Evolutionary conservation across 2,113 vertebrate genomes (phyloP).

Genomic region (Anguilla rostrata): DNA sequence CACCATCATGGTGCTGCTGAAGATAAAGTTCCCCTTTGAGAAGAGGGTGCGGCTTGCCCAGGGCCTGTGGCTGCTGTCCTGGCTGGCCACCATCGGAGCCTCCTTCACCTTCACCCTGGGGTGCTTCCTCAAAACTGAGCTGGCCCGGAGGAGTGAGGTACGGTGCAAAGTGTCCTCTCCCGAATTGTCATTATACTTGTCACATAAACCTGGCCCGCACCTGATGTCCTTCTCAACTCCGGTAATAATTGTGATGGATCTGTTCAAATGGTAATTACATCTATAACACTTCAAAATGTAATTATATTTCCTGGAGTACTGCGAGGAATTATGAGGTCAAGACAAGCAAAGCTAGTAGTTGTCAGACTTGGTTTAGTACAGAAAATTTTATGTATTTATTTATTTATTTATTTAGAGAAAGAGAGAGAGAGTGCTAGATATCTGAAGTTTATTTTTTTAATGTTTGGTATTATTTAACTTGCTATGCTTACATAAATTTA

Average conservation of each 20-base stretch:
- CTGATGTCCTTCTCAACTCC: not conserved
- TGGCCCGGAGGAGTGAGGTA: slow-evolving; percentile 75
- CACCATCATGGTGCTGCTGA: slow-evolving; percentile 74
- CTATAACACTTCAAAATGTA: not conserved
- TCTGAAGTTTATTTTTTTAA: not conserved
- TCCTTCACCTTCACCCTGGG: slow-evolving; percentile 74
- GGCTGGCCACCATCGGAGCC: slow-evolving; percentile 70
- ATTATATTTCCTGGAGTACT: not conserved
- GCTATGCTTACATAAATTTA: not conserved
- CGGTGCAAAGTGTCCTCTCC: not conserved
- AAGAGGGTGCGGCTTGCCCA: slow-evolving; percentile 78
- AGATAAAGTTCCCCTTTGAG: slow-evolving; percentile 76
- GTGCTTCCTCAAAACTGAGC: slow-evolving; percentile 76
- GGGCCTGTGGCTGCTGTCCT: slow-evolving; percentile 79
- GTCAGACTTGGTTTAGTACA: not conserved
- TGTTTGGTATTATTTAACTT: not conserved
- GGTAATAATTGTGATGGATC: not conserved
- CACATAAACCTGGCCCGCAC: not conserved
- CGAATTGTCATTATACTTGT: not conserved
- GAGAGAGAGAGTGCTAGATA: not conserved
- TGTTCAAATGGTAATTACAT: not conserved
- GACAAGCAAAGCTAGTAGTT: not conserved
- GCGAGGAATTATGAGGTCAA: not conserved
- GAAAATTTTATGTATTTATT: not conserved
- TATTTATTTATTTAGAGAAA: no score